These are phyloP conservation scores for Desmodus rotundus DNA, from an alignment of 2,113 vertebrate species.

Conservation along the genomic window DNA sequence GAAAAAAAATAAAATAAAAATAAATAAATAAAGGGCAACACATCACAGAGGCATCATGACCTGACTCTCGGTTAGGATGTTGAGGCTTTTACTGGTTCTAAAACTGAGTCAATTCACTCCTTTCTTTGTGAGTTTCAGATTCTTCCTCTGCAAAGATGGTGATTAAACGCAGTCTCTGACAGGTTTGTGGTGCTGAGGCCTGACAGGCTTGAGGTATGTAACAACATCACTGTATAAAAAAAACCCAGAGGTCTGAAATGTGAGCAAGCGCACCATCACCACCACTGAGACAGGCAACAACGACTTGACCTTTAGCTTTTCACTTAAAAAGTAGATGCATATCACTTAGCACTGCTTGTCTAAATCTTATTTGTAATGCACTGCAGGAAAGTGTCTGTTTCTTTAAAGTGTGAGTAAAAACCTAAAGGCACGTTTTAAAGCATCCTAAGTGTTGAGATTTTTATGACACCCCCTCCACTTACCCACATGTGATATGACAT, in stretches of 20 bases:
- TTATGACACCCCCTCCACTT: neutral
- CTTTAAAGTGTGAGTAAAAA: constrained; percentile 13
- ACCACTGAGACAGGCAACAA: neutral
- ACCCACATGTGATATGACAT: neutral
- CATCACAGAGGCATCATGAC: neutral
- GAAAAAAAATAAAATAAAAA: too few species aligned
- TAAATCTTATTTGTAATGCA: neutral
- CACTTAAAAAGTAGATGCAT: neutral
- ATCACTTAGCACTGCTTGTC: neutral
- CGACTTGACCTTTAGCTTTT: neutral
- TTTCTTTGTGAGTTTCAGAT: neutral
- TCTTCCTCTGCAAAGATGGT: neutral
- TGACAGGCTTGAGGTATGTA: neutral
- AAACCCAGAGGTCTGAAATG: neutral
- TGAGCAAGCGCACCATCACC: neutral
- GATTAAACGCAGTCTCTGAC: neutral
- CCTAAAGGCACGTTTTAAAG: neutral
- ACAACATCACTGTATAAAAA: neutral
- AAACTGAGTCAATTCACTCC: neutral
- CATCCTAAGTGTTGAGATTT: neutral
- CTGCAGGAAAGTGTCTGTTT: neutral
- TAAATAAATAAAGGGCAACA: neutral
- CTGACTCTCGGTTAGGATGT: neutral
- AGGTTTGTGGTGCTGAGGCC: neutral
- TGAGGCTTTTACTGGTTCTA: neutral